These are phyloP conservation scores for Phortica okadai DNA, from an alignment of 2,888 invertebrate species.

Conservation along the genomic window DNA sequence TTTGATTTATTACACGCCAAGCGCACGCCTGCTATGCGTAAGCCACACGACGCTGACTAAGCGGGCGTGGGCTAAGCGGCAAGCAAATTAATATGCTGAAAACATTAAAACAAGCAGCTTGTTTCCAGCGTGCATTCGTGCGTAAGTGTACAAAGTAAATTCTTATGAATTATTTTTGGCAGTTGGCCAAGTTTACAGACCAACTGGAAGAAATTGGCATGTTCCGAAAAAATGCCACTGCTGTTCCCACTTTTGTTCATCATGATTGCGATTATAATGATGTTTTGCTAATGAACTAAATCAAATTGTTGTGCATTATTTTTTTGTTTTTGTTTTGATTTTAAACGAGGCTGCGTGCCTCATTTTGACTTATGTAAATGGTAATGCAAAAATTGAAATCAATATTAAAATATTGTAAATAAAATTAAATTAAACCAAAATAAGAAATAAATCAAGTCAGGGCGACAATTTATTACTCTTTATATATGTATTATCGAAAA, in stretches of 20 bases:
- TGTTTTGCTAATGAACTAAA: neutral
- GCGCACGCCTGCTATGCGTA: constrained; percentile 24
- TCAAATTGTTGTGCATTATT: neutral
- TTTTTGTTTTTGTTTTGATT: neutral
- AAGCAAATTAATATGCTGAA: neutral
- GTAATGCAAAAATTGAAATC: neutral
- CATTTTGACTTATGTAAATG: neutral
- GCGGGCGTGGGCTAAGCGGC: neutral
- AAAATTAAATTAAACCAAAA: neutral
- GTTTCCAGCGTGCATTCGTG: constrained; percentile 45
- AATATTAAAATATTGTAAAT: neutral
- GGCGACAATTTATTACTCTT: too few relatives aligned
- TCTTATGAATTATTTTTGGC: constrained; percentile 21
- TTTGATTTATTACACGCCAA: constrained; percentile 53
- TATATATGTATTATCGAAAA: too few relatives aligned
- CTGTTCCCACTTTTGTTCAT: constrained; percentile 13
- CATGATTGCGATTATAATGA: neutral
- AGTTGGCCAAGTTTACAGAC: neutral
- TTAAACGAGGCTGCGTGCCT: neutral
- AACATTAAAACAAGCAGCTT: constrained; percentile 30
- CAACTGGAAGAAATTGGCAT: constrained; percentile 1
- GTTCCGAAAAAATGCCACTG: neutral
- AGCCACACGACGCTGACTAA: neutral
- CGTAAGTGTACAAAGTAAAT: constrained; percentile 8
- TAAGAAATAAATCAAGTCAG: neutral